Evolutionary conservation across 1,140 invertebrate species (phyloP), one percentile per base, ranked within the genome.

Genomic region (Tyrophagus putrescentiae): DNA sequence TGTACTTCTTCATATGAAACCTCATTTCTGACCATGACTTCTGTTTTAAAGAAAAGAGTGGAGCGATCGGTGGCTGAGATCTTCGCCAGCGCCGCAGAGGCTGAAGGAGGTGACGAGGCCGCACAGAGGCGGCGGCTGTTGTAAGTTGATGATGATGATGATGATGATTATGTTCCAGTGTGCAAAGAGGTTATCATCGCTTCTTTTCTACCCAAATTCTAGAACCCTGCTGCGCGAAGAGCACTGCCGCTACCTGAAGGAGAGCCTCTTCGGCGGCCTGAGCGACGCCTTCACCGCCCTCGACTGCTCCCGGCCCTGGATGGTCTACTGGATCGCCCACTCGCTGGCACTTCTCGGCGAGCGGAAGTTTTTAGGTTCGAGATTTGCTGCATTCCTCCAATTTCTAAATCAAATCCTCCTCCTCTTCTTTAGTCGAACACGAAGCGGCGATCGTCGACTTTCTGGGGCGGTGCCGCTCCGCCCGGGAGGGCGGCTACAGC

Each of bases 261-360:
- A 78, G 66, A 82, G 80, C 65, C 69, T 93, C 28, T 74, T 45
- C 36, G 39, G 33, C n/a, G 6, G 11, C 29, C 16, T 42, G 32
- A 18, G 36, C 54, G 25, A 36, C 25, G 13, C 4, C 52, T 60
- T 58, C 62, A 60, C 60, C 56, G 65, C 71, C 69, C 75, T 96
- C 54, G 91, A 97, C 78, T 84, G 85, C n/a, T 94, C 89, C 71
- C 78, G 88, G 65, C 82, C 92, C 4, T 98, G 93, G 93, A 72
- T 95, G 28, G 84, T 89, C 68, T 97, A 94, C 70, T 97, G 93
- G 93, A 90, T 90, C 64, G 70, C 93, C 23, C 89, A 96, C 75
- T 82, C 86, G 6, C 73, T 96, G n/a, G 81, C 84, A 69, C 70
- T 95, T 41, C 72, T 97, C 27, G 82, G 39, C 7, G 18, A 56